These are phyloP conservation scores for Drosophila bifasciata DNA, from an alignment of 1,140 invertebrate genomes.

Conservation along the genomic window DNA sequence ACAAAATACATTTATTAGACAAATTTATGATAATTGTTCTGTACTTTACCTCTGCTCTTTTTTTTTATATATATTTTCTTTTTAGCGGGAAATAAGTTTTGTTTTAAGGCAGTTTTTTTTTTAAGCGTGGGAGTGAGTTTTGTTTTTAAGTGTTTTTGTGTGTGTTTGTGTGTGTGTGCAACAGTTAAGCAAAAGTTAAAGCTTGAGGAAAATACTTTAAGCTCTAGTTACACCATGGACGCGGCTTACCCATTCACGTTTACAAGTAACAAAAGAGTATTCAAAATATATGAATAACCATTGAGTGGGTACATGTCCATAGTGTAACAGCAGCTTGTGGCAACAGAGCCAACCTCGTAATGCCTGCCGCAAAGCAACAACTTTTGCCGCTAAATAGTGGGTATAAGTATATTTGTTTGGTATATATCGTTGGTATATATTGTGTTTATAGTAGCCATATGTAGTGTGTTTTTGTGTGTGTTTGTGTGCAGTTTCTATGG, in stretches of 20 bases:
- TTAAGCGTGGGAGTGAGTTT: too few relatives aligned
- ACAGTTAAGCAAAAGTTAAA: conserved; percentile 44
- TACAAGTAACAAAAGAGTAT: too few relatives aligned
- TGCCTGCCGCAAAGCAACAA: too few relatives aligned
- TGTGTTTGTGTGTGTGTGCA: conserved; percentile 21
- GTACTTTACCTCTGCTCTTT: conserved; percentile 35
- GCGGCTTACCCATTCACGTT: too few relatives aligned
- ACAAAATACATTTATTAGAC: conserved; percentile 31
- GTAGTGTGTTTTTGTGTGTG: conserved; percentile 9
- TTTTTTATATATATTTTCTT: conserved; percentile 9
- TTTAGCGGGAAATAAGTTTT: not conserved
- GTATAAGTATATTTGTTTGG: too few relatives aligned
- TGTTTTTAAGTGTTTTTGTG: conserved; percentile 12
- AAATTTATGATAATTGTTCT: conserved; percentile 40
- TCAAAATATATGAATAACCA: too few relatives aligned
- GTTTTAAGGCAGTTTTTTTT: not conserved
- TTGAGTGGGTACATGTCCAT: too few relatives aligned
- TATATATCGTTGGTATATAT: not conserved
- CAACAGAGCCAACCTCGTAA: too few relatives aligned
- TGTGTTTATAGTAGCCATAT: not conserved
- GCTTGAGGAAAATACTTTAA: conserved; percentile 31
- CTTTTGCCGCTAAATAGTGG: too few relatives aligned
- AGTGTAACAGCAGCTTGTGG: too few relatives aligned
- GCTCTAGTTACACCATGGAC: not conserved
- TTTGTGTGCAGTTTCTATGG: conserved; percentile 37